These are phyloP conservation scores for Pseudochaenichthys georgianus DNA, from an alignment of 2,797 vertebrate genomes.

Conservation along the genomic window DNA sequence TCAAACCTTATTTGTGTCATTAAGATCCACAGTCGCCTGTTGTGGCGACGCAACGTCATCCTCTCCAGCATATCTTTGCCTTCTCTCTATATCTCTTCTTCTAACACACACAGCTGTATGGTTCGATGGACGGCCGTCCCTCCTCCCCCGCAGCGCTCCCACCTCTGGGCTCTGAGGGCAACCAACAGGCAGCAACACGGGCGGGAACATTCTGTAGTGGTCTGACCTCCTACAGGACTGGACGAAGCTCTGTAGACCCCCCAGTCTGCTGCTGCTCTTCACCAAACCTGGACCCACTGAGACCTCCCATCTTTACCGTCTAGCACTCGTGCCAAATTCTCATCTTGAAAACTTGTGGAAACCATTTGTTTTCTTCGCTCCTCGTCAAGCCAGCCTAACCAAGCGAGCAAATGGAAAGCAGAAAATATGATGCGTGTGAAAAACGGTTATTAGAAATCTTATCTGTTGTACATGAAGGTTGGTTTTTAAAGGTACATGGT, in stretches of 20 bases:
- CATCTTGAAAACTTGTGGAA: constrained; percentile 17
- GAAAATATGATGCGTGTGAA: neutral
- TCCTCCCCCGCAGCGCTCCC: neutral
- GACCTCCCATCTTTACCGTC: constrained; percentile 9
- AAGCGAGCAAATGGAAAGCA: constrained; percentile 4
- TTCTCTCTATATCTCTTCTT: neutral
- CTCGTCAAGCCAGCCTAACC: constrained; percentile 2
- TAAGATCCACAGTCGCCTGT: neutral
- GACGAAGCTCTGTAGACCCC: constrained; percentile 38
- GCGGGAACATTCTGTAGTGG: neutral
- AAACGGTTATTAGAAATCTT: neutral
- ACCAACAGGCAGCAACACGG: neutral
- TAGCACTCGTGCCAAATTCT: constrained; percentile 56
- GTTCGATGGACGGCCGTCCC: constrained; percentile 8
- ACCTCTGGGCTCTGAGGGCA: constrained; percentile 16
- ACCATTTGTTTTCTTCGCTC: constrained; percentile 15
- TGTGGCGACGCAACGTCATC: neutral
- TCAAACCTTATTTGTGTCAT: constrained; percentile 16
- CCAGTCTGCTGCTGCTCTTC: constrained; percentile 50
- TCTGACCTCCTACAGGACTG: constrained; percentile 27
- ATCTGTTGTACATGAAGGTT: neutral
- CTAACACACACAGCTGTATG: constrained; percentile 2
- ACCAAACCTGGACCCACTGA: constrained; percentile 36
- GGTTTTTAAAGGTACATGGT: neutral
- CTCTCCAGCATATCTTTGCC: neutral